Evolutionary conservation across 1,140 invertebrate species (phyloP).

Genomic region (Tetraneura akinire): DNA sequence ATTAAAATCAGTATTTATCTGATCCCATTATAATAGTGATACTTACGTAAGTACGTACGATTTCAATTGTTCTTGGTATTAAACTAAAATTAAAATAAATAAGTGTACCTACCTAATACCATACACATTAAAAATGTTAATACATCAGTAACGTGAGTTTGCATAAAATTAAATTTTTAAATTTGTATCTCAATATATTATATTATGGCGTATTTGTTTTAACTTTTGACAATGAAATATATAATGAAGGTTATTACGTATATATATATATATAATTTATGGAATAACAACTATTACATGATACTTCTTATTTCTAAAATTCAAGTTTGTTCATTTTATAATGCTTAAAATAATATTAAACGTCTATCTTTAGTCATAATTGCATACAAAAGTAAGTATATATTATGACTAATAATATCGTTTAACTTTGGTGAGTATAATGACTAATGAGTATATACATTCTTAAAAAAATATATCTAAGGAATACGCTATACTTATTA

Average conservation of each 20-base stretch:
- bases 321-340: too few species aligned
- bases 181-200: neutral
- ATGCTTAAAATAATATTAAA: too few species aligned
- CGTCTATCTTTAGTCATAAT: too few species aligned
- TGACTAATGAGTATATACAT: too few species aligned
- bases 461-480: too few species aligned
- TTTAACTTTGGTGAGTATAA: too few species aligned
- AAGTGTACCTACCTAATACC: neutral
- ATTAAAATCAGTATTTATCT: neutral
- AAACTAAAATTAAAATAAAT: conserved; percentile 15
- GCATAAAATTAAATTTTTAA: neutral
- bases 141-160: neutral
- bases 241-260: neutral
- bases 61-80: neutral
- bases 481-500: too few species aligned
- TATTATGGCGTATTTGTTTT: neutral
- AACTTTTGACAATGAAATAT: neutral
- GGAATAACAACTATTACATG: too few species aligned
- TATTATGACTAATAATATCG: too few species aligned
- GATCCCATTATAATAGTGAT: neutral
- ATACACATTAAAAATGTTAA: neutral
- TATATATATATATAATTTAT: too few species aligned
- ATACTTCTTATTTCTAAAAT: too few species aligned
- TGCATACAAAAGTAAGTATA: too few species aligned
- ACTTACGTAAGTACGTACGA: neutral